A percentile compares a stretch with the other conserved stretches of the same genome.
Conservation (phyloP, 2,888 invertebrate genomes). For the Halocaridina rubra region DNA sequence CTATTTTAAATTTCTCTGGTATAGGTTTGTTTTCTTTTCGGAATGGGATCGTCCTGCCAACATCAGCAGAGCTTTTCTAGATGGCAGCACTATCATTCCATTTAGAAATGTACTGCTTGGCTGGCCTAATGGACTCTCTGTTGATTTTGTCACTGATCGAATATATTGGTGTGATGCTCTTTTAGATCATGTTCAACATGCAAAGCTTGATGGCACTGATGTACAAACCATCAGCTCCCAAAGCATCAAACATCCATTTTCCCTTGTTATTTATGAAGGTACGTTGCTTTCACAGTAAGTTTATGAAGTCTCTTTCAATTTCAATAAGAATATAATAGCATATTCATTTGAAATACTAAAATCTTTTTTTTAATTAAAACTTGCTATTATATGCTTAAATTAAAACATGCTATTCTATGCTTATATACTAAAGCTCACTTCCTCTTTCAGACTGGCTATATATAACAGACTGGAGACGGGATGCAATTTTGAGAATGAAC, state of each 20-base stretch:
- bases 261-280: constrained; percentile 81
- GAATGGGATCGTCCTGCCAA: constrained; percentile 98
- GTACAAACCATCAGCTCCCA: constrained; percentile 89
- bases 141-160: constrained; percentile 88
- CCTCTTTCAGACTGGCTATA: constrained; percentile 83
- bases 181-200: constrained; percentile 94
- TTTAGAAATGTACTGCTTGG: constrained; percentile 92
- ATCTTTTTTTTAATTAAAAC: no score
- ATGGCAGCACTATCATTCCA: constrained; percentile 86
- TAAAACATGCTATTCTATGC: no score
- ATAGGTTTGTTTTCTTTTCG: constrained; percentile 86
- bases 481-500: constrained; percentile 90
- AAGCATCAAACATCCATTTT: constrained; percentile 89
- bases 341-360: no score
- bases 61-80: constrained; percentile 91
- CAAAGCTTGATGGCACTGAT: constrained; percentile 89
- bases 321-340: background rate
- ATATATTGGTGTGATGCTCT: constrained; percentile 98
- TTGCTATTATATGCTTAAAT: no score
- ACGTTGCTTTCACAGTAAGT: background rate
- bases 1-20: background rate
- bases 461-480: constrained; percentile 96
- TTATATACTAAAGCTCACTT: no score
- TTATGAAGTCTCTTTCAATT: background rate
- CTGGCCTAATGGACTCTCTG: constrained; percentile 97